A percentile compares a stretch with the other conserved stretches of the same genome.
phyloP scores from a whole-genome alignment of 2,113 vertebrate species.

The Misgurnus mizolepis region DNA sequence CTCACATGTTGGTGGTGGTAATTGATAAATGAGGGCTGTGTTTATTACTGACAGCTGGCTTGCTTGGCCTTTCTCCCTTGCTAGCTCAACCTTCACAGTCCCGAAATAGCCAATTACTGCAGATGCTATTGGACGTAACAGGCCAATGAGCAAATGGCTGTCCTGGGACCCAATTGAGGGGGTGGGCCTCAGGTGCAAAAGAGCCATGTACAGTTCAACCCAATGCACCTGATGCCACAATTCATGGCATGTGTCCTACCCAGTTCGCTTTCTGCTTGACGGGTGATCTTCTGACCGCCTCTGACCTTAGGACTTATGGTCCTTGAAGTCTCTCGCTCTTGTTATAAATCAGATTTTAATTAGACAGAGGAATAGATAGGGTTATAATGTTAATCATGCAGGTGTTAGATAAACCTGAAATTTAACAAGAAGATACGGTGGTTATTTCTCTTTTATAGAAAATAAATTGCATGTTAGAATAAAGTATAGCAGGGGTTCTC shows the following conservation, averaged over 20 bases:
- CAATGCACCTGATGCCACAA: slow-evolving; percentile 38
- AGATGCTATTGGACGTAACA: slow-evolving; percentile 91
- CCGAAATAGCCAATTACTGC: slow-evolving; percentile 98
- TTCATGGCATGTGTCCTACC: slow-evolving; percentile 17
- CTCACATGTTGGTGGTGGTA: slow-evolving; percentile 27
- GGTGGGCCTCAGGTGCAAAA: slow-evolving; percentile 64
- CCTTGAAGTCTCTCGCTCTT: slow-evolving; percentile 5
- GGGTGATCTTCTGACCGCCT: slow-evolving; percentile 17
- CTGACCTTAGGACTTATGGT: slow-evolving; percentile 28
- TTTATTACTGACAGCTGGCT: slow-evolving; percentile 10
- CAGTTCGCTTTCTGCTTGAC: slow-evolving; percentile 28
- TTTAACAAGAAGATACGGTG: neutral
- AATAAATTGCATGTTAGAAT: too few relatives aligned
- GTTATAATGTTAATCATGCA: neutral
- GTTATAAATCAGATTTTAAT: slow-evolving; percentile 46
- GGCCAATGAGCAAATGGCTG: slow-evolving; percentile 94
- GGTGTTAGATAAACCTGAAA: neutral
- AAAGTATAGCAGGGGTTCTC: too few relatives aligned
- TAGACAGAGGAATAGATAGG: slow-evolving; percentile 14
- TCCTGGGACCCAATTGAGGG: slow-evolving; percentile 77
- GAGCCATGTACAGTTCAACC: slow-evolving; percentile 13
- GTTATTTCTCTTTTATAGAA: neutral
- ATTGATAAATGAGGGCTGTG: slow-evolving; percentile 53
- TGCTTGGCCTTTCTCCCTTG: slow-evolving; percentile 28
- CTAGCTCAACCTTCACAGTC: slow-evolving; percentile 90